Conservation (phyloP, 2,888 invertebrate genomes). For the Nephrotoma guestfalica region DNA sequence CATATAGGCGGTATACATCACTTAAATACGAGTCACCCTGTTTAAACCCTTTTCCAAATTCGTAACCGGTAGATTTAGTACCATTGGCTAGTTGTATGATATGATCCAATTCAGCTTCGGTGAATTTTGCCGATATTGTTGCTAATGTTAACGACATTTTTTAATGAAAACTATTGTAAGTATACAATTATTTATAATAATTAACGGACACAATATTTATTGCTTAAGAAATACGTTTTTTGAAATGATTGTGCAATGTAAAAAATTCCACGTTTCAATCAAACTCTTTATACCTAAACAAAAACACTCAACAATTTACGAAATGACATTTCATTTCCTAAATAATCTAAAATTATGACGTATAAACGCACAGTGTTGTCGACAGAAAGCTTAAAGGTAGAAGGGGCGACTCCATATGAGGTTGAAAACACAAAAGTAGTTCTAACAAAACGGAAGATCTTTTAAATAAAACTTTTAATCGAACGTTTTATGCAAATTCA, state of each 20-base stretch:
- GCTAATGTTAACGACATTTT: constrained; percentile 20
- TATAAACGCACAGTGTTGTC: background rate
- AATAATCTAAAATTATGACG: background rate
- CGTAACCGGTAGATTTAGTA: constrained; percentile 29
- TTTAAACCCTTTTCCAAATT: constrained; percentile 31
- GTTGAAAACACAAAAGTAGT: no score
- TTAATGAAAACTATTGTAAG: background rate
- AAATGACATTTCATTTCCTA: background rate
- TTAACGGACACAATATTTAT: background rate
- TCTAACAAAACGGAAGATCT: no score
- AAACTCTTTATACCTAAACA: background rate
- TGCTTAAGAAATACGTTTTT: background rate
- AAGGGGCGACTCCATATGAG: no score
- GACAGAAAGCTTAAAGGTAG: background rate
- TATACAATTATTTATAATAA: background rate
- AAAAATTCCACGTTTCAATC: background rate
- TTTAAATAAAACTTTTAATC: no score
- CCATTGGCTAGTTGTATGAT: constrained; percentile 28
- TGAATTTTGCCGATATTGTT: constrained; percentile 30
- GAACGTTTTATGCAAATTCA: no score
- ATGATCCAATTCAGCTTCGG: constrained; percentile 28
- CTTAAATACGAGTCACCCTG: constrained; percentile 61
- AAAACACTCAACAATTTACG: background rate
- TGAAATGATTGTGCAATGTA: background rate
- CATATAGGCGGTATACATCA: constrained; percentile 42